Evolutionary conservation across 1,140 invertebrate species (phyloP).

Genomic region (Onthophagus taurus): DNA sequence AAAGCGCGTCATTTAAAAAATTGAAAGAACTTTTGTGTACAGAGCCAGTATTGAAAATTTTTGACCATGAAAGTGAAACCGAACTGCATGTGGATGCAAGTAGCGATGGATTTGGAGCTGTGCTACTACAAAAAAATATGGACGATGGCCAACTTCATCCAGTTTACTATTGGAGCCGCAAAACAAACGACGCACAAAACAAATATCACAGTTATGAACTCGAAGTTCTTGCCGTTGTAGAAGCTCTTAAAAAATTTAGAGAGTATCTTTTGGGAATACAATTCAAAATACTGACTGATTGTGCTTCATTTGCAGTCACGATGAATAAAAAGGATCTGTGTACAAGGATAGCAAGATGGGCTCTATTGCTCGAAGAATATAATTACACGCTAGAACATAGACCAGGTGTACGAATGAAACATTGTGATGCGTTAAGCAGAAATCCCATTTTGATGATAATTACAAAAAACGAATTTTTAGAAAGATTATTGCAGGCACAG

Average conservation of each 20-base stretch:
- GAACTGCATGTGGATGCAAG: conserved; percentile 31
- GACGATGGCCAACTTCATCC: conserved; percentile 3
- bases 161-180: conserved; percentile 36
- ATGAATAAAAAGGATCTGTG: conserved; percentile 30
- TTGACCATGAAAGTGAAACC: conserved; percentile 20
- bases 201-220: conserved; percentile 12
- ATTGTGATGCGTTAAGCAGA: conserved; percentile 23
- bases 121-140: conserved; percentile 18
- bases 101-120: conserved; percentile 26
- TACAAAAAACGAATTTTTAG: conserved; percentile 18
- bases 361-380: conserved; percentile 19
- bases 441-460: conserved; percentile 15
- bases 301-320: conserved; percentile 13
- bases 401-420: conserved; percentile 13
- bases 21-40: conserved; percentile 16
- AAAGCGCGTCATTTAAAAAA: conserved; percentile 1
- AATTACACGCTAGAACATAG: conserved; percentile 21
- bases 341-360: conserved; percentile 30
- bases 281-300: conserved; percentile 14
- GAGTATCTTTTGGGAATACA: conserved; percentile 6
- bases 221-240: conserved; percentile 6
- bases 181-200: conserved; percentile 24
- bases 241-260: conserved; percentile 9
- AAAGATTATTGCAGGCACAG: conserved; percentile 15
- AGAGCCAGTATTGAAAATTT: conserved; percentile 21